Percentiles rank a stretch among this genome's conserved stretches.
Evolutionary conservation across 2,797 vertebrate genomes (phyloP).

Genomic region (Typhlichthys subterraneus): DNA sequence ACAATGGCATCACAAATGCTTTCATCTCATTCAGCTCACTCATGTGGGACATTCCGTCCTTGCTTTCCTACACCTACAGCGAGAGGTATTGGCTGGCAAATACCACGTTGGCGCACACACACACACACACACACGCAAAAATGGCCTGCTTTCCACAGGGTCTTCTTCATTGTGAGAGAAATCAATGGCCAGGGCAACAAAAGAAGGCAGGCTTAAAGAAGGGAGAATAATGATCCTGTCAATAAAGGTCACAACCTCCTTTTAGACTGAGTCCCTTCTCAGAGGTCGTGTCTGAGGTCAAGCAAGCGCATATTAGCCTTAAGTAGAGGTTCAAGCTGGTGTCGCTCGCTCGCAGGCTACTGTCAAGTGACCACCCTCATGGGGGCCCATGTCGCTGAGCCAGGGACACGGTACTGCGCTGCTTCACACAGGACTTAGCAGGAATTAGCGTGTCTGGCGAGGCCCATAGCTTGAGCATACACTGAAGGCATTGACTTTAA

Average conservation of each 20-base stretch:
- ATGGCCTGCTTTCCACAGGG: constrained; percentile 57
- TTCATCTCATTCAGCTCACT: constrained; percentile 22
- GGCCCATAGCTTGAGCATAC: no score
- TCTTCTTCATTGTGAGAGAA: constrained; percentile 59
- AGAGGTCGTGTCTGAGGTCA: constrained; percentile 53
- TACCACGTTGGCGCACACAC: constrained; percentile 1
- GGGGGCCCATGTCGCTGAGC: neutral
- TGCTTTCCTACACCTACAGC: constrained; percentile 31
- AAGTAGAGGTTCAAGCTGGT: constrained; percentile 56
- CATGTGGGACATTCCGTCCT: neutral
- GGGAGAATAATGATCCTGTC: constrained; percentile 70
- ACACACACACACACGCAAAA: constrained; percentile 14
- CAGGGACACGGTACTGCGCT: constrained; percentile 24
- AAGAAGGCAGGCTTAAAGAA: constrained; percentile 47
- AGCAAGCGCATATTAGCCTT: constrained; percentile 53
- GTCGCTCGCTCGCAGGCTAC: constrained; percentile 15
- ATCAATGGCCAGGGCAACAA: constrained; percentile 62
- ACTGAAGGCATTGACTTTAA: no score
- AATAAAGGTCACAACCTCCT: constrained; percentile 71
- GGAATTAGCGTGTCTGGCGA: constrained; percentile 51
- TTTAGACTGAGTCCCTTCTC: constrained; percentile 47
- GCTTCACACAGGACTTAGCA: constrained; percentile 48
- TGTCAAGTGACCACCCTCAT: constrained; percentile 1
- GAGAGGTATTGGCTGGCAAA: constrained; percentile 24
- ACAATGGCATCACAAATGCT: constrained; percentile 2